Evolutionary conservation across 2,797 vertebrate species (phyloP).

Genomic region (Sebastiscus albofasciatus): DNA sequence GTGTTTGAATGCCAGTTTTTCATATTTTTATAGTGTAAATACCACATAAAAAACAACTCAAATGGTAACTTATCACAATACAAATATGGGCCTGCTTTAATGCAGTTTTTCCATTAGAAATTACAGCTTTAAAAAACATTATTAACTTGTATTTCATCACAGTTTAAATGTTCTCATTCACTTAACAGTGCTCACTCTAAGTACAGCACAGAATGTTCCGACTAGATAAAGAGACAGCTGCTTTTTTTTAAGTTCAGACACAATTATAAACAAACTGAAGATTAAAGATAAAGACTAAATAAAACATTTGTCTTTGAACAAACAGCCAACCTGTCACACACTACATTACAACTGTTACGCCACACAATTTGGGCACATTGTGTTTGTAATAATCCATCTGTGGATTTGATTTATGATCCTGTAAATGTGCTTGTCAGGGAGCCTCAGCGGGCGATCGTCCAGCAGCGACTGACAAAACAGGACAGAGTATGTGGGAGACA

Average conservation of each 20-base stretch:
- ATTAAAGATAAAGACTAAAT: conserved; percentile 1
- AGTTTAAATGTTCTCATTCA: background rate
- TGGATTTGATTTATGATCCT: conserved; percentile 36
- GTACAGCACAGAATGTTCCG: conserved; percentile 1
- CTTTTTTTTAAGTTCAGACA: background rate
- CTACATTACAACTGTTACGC: background rate
- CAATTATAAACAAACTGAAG: background rate
- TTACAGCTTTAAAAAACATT: background rate
- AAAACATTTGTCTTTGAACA: background rate
- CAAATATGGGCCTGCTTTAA: background rate
- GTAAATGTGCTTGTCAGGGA: conserved; percentile 43
- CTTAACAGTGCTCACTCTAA: background rate
- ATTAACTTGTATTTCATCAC: background rate
- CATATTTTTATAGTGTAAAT: background rate
- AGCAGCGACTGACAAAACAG: conserved; percentile 29
- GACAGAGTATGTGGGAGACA: conserved; percentile 37
- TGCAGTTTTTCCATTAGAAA: background rate
- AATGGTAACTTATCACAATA: background rate
- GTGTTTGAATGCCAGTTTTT: background rate
- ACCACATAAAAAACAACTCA: background rate
- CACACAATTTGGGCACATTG: conserved; percentile 16
- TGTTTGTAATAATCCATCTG: conserved; percentile 39
- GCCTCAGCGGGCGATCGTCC: conserved; percentile 30
- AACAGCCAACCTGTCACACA: conserved; percentile 10
- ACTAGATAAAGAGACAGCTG: background rate